Evolutionary conservation across 2,797 vertebrate genomes (phyloP), one percentile per base, ranked within the genome.

Genomic region (Sardinella longiceps): DNA sequence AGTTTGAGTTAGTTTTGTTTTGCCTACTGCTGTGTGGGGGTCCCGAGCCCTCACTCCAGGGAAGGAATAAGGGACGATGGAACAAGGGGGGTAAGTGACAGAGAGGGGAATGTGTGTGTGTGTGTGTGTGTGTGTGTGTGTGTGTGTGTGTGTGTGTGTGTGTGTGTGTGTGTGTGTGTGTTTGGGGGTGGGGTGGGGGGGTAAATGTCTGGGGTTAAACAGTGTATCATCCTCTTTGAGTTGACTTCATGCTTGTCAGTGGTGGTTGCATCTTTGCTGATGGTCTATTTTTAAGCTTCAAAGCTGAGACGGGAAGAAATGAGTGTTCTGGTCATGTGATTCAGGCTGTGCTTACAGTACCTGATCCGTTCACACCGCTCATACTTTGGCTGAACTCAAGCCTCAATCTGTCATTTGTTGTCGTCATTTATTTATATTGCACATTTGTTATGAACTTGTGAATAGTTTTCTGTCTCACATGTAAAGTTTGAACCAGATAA

Each of bases 61-160:
- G 97, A 92, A 96, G 98, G 95, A 97, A 96, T 94, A 99, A 99
- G 94, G 95, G 97, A 91, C 98, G 98, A 93, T 97, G 97, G 94
- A 99, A 98, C 97, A 99, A 99, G 95, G 97, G 97, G 91, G 98
- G 98, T 99, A 96, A 99, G 98, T 98, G 90, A 39, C 11, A 2
- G 66, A 33, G 30, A 37, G 14, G 66, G 28, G 66, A 74, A 37
- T 37, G 70, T 77, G 33, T n/a, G n/a, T n/a, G n/a, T n/a, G n/a
- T n/a, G n/a, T n/a, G n/a, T n/a, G n/a, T n/a, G n/a, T n/a, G n/a
- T n/a, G n/a, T n/a, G n/a, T n/a, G n/a, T n/a, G n/a, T n/a, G n/a
- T n/a, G n/a, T n/a, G n/a, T n/a, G n/a, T n/a, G n/a, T n/a, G n/a
- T n/a, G n/a, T n/a, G n/a, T n/a, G n/a, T n/a, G n/a, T n/a, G n/a